A percentile compares a stretch with the other conserved stretches of the same genome.
phyloP scores from a whole-genome alignment of 2,113 vertebrate genomes.

The Aythya baeri region DNA sequence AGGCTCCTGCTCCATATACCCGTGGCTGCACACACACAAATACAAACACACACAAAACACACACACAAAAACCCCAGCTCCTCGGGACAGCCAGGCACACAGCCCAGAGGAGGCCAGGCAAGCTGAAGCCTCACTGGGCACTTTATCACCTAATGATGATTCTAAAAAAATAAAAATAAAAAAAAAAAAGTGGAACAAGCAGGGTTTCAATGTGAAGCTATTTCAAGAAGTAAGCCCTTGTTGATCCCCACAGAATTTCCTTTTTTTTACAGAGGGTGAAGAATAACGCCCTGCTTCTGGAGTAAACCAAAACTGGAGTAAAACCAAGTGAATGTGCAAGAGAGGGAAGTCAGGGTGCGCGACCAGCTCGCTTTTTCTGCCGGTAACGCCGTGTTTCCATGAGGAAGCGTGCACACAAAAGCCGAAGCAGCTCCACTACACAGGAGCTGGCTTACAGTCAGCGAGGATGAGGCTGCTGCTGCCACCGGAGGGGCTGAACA shows the following conservation, averaged over 20 bases:
- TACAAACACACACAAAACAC: too few species aligned
- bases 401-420: not conserved
- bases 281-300: not conserved
- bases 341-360: not conserved
- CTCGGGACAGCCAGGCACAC: not conserved
- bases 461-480: not conserved
- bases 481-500: not conserved
- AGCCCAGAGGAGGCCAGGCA: not conserved
- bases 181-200: not conserved
- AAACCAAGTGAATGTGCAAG: not conserved
- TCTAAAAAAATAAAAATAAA: not conserved
- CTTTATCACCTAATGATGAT: not conserved
- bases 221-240: not conserved
- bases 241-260: not conserved
- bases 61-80: not conserved
- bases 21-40: not conserved
- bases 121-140: not conserved
- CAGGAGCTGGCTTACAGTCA: not conserved
- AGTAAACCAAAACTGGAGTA: not conserved
- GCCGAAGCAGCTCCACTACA: not conserved
- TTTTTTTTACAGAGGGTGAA: not conserved
- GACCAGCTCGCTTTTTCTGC: not conserved
- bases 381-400: fast-evolving
- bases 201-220: fast-evolving
- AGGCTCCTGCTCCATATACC: not conserved